Evolutionary conservation across 92 coral and sea anemone genomes (phyloP).

Genomic region (Micromussa lordhowensis): DNA sequence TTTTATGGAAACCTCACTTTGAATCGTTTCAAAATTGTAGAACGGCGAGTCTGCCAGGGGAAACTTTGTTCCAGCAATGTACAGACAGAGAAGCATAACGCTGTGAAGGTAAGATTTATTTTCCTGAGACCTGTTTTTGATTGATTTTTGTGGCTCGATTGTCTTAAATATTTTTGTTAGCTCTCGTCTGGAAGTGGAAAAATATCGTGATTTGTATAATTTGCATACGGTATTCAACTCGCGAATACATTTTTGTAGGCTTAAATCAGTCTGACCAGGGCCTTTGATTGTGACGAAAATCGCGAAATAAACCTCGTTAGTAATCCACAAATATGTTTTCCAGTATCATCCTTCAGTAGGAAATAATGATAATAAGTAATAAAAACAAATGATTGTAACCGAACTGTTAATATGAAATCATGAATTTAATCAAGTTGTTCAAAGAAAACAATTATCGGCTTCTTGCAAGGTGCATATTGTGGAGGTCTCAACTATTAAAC

Average conservation of each 20-base stretch:
- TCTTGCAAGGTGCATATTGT: neutral
- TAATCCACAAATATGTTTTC: neutral
- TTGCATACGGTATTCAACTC: neutral
- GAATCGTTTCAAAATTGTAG: slow-evolving; percentile 24
- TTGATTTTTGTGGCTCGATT: slow-evolving; percentile 3
- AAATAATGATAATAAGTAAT: neutral
- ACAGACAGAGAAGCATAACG: slow-evolving; percentile 66
- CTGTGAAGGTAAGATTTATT: slow-evolving; percentile 75
- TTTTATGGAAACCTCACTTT: slow-evolving; percentile 14
- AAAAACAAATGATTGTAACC: neutral
- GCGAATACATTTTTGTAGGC: neutral
- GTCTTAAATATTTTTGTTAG: neutral
- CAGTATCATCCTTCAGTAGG: neutral
- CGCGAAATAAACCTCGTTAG: neutral
- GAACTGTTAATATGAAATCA: neutral
- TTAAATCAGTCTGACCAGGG: neutral
- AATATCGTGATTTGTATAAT: neutral
- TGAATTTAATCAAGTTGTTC: neutral
- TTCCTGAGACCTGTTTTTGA: neutral
- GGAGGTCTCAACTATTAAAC: neutral
- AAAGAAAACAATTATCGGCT: too few relatives aligned
- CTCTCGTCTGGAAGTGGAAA: neutral
- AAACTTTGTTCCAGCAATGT: slow-evolving; percentile 74
- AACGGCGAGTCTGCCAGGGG: slow-evolving; percentile 71
- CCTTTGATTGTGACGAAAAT: neutral